Conservation (phyloP, 2,797 vertebrate species). For the Galagoides demidoff region DNA sequence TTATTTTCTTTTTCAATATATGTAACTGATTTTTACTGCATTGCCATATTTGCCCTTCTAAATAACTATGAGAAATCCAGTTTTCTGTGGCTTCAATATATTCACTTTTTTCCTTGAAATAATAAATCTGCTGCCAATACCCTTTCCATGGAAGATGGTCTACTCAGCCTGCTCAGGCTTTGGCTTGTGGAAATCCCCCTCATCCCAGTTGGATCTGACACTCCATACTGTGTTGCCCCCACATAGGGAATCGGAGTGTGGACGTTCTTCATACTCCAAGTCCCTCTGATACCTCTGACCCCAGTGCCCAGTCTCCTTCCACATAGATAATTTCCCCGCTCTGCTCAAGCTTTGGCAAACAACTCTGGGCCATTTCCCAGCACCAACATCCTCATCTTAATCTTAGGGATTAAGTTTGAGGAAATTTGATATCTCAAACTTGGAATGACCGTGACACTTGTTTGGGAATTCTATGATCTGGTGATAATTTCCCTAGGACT, state of each 20-base stretch:
- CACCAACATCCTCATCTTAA: not conserved
- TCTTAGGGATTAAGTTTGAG: not conserved
- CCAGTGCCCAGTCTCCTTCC: not conserved
- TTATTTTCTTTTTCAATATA: not conserved
- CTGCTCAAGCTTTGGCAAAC: not conserved
- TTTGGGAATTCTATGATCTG: constrained; percentile 28
- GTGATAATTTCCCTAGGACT: not conserved
- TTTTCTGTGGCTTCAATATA: not conserved
- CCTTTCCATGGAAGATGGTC: not conserved
- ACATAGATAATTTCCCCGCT: not conserved
- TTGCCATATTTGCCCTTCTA: not conserved
- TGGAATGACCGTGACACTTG: not conserved
- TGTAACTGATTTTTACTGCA: not conserved
- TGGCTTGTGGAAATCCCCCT: not conserved
- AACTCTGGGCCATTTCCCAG: not conserved
- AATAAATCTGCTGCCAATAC: not conserved
- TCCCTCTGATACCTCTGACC: not conserved
- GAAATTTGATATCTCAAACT: not conserved
- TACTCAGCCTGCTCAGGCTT: not conserved
- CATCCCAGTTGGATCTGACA: not conserved
- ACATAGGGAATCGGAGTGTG: not conserved
- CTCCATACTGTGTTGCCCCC: not conserved
- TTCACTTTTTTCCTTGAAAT: not conserved
- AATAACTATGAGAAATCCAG: not conserved
- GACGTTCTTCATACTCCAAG: not conserved